Base-by-base conservation (phyloP, 2,113 vertebrate genomes). In the Crypturellus undulatus region DNA sequence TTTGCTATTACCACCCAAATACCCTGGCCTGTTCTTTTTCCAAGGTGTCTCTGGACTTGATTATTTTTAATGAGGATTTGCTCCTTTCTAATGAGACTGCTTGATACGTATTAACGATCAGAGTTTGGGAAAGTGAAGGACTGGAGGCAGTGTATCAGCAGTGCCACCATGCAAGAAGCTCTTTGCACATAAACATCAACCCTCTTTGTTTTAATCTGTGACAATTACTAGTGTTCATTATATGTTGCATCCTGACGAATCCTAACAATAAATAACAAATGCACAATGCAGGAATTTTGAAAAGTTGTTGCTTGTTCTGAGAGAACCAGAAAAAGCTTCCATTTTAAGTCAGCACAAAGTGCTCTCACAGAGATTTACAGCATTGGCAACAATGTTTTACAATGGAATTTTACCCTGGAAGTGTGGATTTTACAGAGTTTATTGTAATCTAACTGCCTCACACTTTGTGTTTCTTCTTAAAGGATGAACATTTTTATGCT, bases 341-440 rank as follows among this genome's bases (percentile, higher is more conserved):
- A 56, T 68, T 75, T 85, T 62, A 92, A 92, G 84, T 90, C 83
- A 95, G 93, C 76, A 88, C 69, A 90, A 91, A 92, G 60, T 14
- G 21, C 56, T 71, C 87, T 79, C 87, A 69, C 47, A 63, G 63
- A 0, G 10, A 85, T 51, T 91, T 92, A 91, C 22, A 78, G 80
- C 65, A 59, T 67, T 4, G 3, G 60, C 79, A 96, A 96, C 45
- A 85, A 63, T 14, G 47, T 88, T 96, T 95, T 80, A 86, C 72
- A 90, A 26, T 26, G 81, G 68, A 93, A 84, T 96, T 89, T 82
- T 90, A 81, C 59, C 68, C 81, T 80, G 63, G 52, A 92, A 82
- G 80, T n/a, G 81, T 47, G 70, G 56, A 69, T 80, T 90, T 84
- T 80, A 62, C 88, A 47, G 58, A 84, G 58, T 60, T 84, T 62